A percentile compares a stretch with the other conserved stretches of the same genome.
Evolutionary conservation across 2,113 vertebrate genomes (phyloP).

Genomic region (Platichthys flesus): DNA sequence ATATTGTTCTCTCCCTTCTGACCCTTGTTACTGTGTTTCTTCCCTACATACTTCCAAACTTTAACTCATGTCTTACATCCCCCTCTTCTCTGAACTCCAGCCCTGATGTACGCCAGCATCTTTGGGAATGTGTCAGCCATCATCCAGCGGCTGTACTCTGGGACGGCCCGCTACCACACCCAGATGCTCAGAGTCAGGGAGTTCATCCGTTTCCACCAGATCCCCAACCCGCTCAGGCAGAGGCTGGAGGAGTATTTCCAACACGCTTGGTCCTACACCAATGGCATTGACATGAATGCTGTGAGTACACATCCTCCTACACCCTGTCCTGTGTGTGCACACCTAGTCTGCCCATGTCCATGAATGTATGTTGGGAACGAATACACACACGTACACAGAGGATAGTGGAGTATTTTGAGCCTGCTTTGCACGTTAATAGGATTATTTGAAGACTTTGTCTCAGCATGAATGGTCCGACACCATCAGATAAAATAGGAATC

Average conservation of each 20-base stretch:
- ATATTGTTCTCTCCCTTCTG: neutral
- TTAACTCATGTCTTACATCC: neutral
- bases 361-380: slow-evolving; percentile 10
- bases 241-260: slow-evolving; percentile 90
- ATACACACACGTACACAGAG: slow-evolving; percentile 35
- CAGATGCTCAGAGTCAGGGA: slow-evolving; percentile 90
- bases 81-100: slow-evolving; percentile 60
- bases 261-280: slow-evolving; percentile 91
- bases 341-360: slow-evolving; percentile 1
- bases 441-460: slow-evolving; percentile 60
- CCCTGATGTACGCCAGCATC: slow-evolving; percentile 93
- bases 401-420: slow-evolving; percentile 55
- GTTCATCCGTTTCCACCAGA: slow-evolving; percentile 91
- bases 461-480: slow-evolving; percentile 63
- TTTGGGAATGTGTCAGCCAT: slow-evolving; percentile 92
- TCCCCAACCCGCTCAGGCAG: slow-evolving; percentile 88
- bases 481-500: slow-evolving; percentile 58
- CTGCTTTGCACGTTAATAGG: slow-evolving; percentile 66
- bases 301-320: slow-evolving; percentile 72
- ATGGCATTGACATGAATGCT: slow-evolving; percentile 91
- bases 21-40: too few species aligned
- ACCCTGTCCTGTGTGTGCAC: slow-evolving; percentile 9
- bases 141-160: slow-evolving; percentile 91
- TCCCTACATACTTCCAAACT: neutral
- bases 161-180: slow-evolving; percentile 90